A percentile compares a stretch with the other conserved stretches of the same genome.
Evolutionary conservation across 2,113 vertebrate species (phyloP).

Genomic region (Micromys minutus): DNA sequence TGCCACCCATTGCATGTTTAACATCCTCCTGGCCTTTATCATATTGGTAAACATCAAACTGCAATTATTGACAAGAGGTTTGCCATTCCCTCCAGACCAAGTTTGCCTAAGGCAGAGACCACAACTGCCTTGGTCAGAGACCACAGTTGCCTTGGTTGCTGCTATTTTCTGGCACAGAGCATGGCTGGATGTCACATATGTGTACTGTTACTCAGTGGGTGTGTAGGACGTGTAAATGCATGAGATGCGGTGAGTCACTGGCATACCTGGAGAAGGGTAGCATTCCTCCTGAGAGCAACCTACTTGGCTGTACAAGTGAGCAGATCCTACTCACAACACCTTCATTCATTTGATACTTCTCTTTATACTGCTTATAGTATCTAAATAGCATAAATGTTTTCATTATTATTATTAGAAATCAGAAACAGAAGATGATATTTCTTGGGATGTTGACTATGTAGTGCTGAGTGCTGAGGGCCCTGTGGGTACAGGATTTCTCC

Average conservation of each 20-base stretch:
- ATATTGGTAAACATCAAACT: slow-evolving; percentile 18
- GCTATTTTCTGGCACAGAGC: neutral
- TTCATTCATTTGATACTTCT: neutral
- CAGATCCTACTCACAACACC: neutral
- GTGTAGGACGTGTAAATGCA: slow-evolving; percentile 6
- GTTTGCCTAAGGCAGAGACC: neutral
- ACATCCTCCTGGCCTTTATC: neutral
- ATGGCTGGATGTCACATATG: neutral
- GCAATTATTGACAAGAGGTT: neutral
- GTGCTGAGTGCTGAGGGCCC: neutral
- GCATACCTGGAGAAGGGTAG: neutral
- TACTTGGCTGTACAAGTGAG: neutral
- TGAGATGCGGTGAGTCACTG: neutral
- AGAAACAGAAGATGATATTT: neutral
- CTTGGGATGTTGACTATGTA: neutral
- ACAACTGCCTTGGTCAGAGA: slow-evolving; percentile 12
- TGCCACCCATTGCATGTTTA: neutral
- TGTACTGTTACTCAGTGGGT: neutral
- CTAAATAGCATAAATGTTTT: neutral
- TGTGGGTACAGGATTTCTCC: neutral
- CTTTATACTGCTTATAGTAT: neutral
- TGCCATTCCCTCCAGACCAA: neutral
- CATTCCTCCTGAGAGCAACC: neutral
- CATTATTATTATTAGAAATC: neutral
- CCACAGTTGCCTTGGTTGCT: neutral